Conservation (phyloP, 2,113 vertebrate species). For the Phrynosoma platyrhinos region DNA sequence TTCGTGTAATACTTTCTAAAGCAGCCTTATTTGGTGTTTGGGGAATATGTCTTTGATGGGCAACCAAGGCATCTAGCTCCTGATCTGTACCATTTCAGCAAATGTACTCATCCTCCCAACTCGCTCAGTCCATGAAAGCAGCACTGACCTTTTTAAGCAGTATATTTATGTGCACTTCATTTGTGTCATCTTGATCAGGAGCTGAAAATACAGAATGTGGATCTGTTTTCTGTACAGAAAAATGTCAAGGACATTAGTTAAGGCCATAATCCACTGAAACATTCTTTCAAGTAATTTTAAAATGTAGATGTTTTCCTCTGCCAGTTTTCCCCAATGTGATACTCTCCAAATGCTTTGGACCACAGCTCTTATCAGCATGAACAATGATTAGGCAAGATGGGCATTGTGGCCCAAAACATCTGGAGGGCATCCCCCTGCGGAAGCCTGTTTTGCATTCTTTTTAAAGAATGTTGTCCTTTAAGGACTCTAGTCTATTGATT, state of each 20-base stretch:
- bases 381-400: not conserved
- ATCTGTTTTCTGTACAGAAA: constrained; percentile 13
- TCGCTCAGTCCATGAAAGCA: not conserved
- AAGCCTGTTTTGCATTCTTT: not conserved
- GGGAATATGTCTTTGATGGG: not conserved
- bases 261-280: not conserved
- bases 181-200: not conserved
- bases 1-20: not conserved
- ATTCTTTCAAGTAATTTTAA: not conserved
- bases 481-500: too few species aligned
- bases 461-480: too few species aligned
- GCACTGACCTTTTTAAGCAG: not conserved
- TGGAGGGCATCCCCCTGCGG: not conserved
- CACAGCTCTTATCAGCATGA: not conserved
- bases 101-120: not conserved
- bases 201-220: constrained; percentile 8
- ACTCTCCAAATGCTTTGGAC: not conserved
- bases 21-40: not conserved
- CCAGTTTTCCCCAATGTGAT: not conserved
- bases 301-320: not conserved
- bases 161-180: not conserved
- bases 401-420: not conserved
- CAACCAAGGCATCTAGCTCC: not conserved
- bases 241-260: not conserved
- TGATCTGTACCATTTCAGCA: not conserved